These are phyloP conservation scores for Eupleurogrammus muticus DNA, from an alignment of 2,797 vertebrate species.

Conservation along the genomic window DNA sequence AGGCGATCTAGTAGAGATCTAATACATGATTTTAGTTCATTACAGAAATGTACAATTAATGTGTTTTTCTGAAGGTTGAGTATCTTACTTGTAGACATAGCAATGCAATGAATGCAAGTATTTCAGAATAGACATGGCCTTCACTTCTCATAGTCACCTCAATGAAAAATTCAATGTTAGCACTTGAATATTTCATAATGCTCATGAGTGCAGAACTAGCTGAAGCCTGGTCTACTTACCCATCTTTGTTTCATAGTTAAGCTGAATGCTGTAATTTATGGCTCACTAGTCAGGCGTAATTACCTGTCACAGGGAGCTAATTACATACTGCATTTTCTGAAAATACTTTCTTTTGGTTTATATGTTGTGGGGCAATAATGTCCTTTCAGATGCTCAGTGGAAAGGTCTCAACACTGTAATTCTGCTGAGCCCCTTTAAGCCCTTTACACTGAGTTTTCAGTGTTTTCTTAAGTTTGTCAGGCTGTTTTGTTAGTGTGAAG, in stretches of 20 bases:
- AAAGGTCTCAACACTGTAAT: not conserved
- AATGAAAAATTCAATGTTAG: slow-evolving; percentile 78
- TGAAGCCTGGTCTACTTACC: slow-evolving; percentile 52
- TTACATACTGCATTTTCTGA: slow-evolving; percentile 48
- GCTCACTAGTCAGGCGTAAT: slow-evolving; percentile 49
- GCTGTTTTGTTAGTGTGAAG: slow-evolving; percentile 28
- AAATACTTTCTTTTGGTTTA: slow-evolving; percentile 29
- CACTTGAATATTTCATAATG: slow-evolving; percentile 75
- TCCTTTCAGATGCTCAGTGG: not conserved
- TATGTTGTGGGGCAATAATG: not conserved
- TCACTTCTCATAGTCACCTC: slow-evolving; percentile 69
- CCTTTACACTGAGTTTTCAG: not conserved
- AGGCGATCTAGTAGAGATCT: no score
- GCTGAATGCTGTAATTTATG: slow-evolving; percentile 51
- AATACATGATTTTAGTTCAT: not conserved
- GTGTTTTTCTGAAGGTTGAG: not conserved
- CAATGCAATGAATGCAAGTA: slow-evolving; percentile 16
- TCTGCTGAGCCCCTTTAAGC: not conserved
- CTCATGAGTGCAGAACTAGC: slow-evolving; percentile 58
- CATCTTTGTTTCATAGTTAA: slow-evolving; percentile 49
- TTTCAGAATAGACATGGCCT: slow-evolving; percentile 45
- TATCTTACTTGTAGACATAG: not conserved
- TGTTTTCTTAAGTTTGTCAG: slow-evolving; percentile 19
- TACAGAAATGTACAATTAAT: not conserved
- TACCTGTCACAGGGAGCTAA: slow-evolving; percentile 49